phyloP scores from a whole-genome alignment of 2,888 invertebrate genomes.

The Archaeoteleia sp. region DNA sequence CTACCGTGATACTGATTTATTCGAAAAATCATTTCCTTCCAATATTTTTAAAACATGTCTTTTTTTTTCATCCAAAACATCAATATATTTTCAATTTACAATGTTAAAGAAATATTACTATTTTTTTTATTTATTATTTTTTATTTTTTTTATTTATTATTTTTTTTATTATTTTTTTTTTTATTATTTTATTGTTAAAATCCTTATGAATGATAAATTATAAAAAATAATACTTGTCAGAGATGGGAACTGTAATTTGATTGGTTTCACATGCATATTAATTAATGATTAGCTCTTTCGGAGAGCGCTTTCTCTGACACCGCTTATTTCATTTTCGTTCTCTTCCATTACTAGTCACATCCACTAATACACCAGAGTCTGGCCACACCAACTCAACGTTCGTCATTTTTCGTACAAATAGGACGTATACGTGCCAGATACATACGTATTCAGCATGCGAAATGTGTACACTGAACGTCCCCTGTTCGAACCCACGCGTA shows the following conservation, averaged over 20 bases:
- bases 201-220: constrained; percentile 4
- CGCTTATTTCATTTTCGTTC: constrained; percentile 40
- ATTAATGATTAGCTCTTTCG: constrained; percentile 46
- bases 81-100: no score
- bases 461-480: constrained; percentile 57
- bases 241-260: constrained; percentile 16
- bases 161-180: no score
- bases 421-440: constrained; percentile 37
- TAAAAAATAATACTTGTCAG: not conserved
- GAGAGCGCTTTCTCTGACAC: constrained; percentile 25
- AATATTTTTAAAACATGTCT: no score
- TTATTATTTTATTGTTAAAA: no score
- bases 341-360: constrained; percentile 41
- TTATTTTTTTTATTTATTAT: no score
- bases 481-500: constrained; percentile 58
- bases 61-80: no score
- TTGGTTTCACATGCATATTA: constrained; percentile 32
- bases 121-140: no score
- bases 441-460: constrained; percentile 61
- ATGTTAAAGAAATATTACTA: no score
- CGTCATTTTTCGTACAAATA: constrained; percentile 42
- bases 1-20: no score
- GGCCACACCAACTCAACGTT: constrained; percentile 33
- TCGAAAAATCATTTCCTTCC: no score
- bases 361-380: constrained; percentile 27